Base-by-base conservation (phyloP, 1,140 invertebrate species). In the Drosophila rhopaloa region DNA sequence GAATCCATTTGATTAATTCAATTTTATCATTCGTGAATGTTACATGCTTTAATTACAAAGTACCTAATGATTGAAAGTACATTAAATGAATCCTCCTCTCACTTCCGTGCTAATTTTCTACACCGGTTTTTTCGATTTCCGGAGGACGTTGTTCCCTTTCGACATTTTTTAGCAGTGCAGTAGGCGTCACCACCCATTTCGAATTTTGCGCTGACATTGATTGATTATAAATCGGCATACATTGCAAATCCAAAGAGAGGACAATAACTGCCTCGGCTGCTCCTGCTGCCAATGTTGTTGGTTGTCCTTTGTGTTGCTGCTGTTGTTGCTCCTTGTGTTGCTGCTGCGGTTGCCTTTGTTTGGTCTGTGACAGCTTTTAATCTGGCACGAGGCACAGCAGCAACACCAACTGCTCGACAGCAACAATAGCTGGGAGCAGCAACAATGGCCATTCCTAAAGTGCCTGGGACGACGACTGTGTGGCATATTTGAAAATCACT, bases 161-260 rank as follows among this genome's bases (percentile, higher is more conserved):
- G 44, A 27, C 57, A 62, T 54, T 53, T 68, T 68, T 11, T 32
- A 66, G 19, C 65, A 68, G 65, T 68, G 65, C 65, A 50, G 32
- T 46, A 46, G 65, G 65, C 65, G 65, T 44, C 61, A 66, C 65
- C 65, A 67, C 62, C 67, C 74, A 65, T 66, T 85, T 86, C 82
- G 83, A 86, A 86, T 86, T 81, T 88, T 89, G 83, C 80, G 80
- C 84, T 88, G 84, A 88, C 84, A 88, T 88, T 88, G 84, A 88
- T 88, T 88, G 83, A 88, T 88, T 88, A 88, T 88, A 88, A 88
- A 88, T 88, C 84, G 84, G 84, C 84, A 88, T 88, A 89, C 84
- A 88, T 89, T 88, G 84, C 84, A 88, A 89, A 88, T 89, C 80
- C 78, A 88, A 89, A 83, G 76, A 75, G 84, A 61, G 74, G 79